Conservation (phyloP, 2,888 invertebrate species). For the Choristoneura rosaceana region DNA sequence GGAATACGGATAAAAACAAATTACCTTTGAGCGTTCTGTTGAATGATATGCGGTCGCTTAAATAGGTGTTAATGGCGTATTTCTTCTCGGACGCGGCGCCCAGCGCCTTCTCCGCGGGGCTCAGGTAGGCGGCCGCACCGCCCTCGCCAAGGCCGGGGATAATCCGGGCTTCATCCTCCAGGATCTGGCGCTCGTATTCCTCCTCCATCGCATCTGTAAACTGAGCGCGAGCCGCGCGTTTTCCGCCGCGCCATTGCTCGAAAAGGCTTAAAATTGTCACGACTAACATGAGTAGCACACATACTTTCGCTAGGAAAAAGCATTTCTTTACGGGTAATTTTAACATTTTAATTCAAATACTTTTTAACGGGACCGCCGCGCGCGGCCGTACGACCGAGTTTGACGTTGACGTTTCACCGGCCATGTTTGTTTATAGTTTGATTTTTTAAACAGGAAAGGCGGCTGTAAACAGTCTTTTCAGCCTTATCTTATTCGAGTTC, state of each 20-base stretch:
- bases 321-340: constrained; percentile 75
- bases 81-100: constrained; percentile 91
- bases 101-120: constrained; percentile 86
- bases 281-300: constrained; percentile 64
- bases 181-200: constrained; percentile 81
- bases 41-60: constrained; percentile 95
- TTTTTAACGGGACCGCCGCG: constrained; percentile 48
- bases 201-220: constrained; percentile 56
- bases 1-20: constrained; percentile 30
- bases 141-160: constrained; percentile 89
- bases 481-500: constrained; percentile 57
- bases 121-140: constrained; percentile 88
- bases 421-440: constrained; percentile 67
- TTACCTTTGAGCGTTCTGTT: constrained; percentile 90
- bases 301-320: constrained; percentile 68
- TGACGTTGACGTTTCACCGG: constrained; percentile 57
- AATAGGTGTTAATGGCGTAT: constrained; percentile 94
- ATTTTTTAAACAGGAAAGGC: constrained; percentile 73
- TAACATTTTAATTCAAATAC: constrained; percentile 60
- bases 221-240: constrained; percentile 60
- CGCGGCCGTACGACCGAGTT: constrained; percentile 59
- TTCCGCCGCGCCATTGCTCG: constrained; percentile 78
- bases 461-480: constrained; percentile 86
- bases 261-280: constrained; percentile 68
- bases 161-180: constrained; percentile 87